Conservation (phyloP, 2,797 vertebrate genomes). For the Denticeps clupeoides region DNA sequence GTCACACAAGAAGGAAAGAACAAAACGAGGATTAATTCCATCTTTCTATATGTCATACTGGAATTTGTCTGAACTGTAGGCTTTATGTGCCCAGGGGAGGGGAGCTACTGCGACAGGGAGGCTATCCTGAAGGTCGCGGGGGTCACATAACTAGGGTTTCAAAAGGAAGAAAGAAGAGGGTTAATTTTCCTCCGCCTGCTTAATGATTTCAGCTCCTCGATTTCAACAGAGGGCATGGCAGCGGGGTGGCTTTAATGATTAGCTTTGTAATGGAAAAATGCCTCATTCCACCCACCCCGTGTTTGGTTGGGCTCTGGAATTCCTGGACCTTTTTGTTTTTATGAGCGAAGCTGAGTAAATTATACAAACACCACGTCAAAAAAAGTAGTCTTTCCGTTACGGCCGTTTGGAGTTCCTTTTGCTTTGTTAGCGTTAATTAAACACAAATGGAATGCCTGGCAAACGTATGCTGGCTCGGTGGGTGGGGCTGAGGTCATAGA, state of each 20-base stretch:
- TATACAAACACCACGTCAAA: conserved; percentile 44
- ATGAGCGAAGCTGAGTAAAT: conserved; percentile 42
- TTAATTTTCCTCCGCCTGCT: conserved; percentile 24
- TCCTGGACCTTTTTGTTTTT: conserved; percentile 38
- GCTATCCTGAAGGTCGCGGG: background rate
- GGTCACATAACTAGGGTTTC: background rate
- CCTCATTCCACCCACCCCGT: conserved; percentile 47
- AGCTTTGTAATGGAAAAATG: conserved; percentile 67
- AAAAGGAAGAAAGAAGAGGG: background rate
- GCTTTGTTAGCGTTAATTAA: conserved; percentile 11
- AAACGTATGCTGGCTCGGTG: background rate
- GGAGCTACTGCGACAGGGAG: too few relatives aligned
- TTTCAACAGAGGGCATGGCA: conserved; percentile 55
- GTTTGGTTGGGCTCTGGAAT: conserved; percentile 43
- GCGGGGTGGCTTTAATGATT: conserved; percentile 64
- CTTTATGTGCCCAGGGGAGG: too few relatives aligned
- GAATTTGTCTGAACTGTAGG: too few relatives aligned
- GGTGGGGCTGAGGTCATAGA: background rate
- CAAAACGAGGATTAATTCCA: too few relatives aligned
- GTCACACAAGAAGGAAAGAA: too few relatives aligned
- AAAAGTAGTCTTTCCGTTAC: conserved; percentile 11
- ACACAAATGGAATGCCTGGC: conserved; percentile 4
- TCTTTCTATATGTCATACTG: too few relatives aligned
- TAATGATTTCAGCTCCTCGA: conserved; percentile 53
- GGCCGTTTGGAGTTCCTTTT: background rate